Evolutionary conservation across 2,113 vertebrate species (phyloP).

Genomic region (Scolopax mira): DNA sequence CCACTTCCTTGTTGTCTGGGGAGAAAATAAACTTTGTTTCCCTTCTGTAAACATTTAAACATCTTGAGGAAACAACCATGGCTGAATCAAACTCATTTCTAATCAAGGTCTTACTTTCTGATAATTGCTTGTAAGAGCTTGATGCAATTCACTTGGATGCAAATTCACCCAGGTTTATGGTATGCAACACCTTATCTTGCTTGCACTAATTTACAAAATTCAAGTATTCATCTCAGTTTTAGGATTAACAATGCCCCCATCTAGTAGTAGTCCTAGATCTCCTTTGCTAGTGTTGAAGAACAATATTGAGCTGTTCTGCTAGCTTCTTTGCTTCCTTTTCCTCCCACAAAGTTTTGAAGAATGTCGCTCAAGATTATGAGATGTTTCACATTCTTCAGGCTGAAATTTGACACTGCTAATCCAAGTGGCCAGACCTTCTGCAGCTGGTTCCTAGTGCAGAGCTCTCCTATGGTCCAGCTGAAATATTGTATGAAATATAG

Average conservation of each 20-base stretch:
- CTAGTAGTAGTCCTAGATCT: background rate
- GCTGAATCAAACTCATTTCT: background rate
- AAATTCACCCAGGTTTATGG: background rate
- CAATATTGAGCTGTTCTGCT: background rate
- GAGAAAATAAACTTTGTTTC: background rate
- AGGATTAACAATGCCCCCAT: background rate
- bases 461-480: background rate
- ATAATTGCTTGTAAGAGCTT: background rate
- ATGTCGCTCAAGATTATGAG: slow-evolving; percentile 4
- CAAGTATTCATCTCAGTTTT: background rate
- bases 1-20: background rate
- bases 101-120: background rate
- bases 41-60: background rate
- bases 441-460: background rate
- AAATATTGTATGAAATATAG: background rate
- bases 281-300: background rate
- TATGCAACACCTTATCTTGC: background rate
- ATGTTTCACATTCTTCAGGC: slow-evolving; percentile 36
- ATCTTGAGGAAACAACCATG: background rate
- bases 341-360: background rate
- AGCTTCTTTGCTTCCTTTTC: background rate
- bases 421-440: background rate
- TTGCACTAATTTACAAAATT: background rate
- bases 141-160: background rate
- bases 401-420: slow-evolving; percentile 44